A percentile compares a stretch with the other conserved stretches of the same genome.
These are phyloP conservation scores for Camponotus vicinus DNA, from an alignment of 1,140 invertebrate species.

Conservation along the genomic window DNA sequence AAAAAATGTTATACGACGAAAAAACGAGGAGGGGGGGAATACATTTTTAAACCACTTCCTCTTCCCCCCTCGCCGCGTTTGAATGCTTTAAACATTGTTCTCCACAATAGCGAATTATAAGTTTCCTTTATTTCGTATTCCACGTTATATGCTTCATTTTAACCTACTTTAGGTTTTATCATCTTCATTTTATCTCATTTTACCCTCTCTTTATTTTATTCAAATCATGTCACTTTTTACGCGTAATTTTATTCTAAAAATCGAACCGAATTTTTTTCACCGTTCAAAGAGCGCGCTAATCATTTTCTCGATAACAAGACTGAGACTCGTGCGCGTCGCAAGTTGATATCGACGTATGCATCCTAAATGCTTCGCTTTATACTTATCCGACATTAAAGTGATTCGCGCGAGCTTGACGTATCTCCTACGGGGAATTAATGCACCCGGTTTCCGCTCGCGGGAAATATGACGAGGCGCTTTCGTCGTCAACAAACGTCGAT, in stretches of 20 bases:
- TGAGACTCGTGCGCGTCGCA: not conserved
- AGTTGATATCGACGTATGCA: constrained; percentile 1
- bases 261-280: too few species aligned
- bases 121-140: not conserved
- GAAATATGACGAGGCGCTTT: constrained; percentile 50
- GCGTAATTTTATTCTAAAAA: too few species aligned
- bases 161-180: not conserved
- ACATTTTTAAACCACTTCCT: not conserved
- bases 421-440: constrained; percentile 64
- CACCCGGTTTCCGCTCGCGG: constrained; percentile 1
- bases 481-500: constrained; percentile 55
- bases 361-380: not conserved
- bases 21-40: not conserved
- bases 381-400: constrained; percentile 32
- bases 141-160: not conserved
- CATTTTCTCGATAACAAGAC: not conserved
- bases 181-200: not conserved
- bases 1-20: constrained; percentile 8
- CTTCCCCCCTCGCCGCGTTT: not conserved
- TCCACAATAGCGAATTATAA: not conserved
- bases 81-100: constrained; percentile 5
- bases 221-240: not conserved
- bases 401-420: not conserved
- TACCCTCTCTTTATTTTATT: not conserved
- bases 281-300: not conserved